Evolutionary conservation across 2,888 invertebrate species (phyloP).

Genomic region (Drosophila anomalata): DNA sequence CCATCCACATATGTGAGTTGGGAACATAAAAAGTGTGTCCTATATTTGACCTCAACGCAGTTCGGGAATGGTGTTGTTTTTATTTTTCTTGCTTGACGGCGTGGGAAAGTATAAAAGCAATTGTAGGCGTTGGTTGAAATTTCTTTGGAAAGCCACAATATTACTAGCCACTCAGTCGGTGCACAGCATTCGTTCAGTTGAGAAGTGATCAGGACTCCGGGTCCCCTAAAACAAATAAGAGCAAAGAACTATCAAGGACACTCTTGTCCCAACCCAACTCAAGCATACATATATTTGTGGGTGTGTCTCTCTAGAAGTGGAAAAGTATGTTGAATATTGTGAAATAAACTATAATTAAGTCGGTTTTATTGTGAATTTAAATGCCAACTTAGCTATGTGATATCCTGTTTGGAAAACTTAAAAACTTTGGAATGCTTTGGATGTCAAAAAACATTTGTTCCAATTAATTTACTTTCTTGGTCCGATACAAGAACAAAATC

Average conservation of each 20-base stretch:
- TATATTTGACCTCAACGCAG: slow-evolving; percentile 72
- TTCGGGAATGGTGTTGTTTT: slow-evolving; percentile 51
- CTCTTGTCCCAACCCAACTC: slow-evolving; percentile 4
- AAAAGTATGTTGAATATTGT: slow-evolving; percentile 26
- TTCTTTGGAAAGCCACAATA: slow-evolving; percentile 59
- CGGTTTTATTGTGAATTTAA: slow-evolving; percentile 4
- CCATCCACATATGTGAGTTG: slow-evolving; percentile 19
- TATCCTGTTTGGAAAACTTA: slow-evolving; percentile 25
- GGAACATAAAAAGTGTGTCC: slow-evolving; percentile 53
- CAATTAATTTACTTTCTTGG: slow-evolving; percentile 63
- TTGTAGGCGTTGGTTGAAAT: slow-evolving; percentile 72
- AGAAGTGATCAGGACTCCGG: slow-evolving; percentile 56
- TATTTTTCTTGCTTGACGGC: slow-evolving; percentile 38
- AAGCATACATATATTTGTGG: slow-evolving; percentile 22
- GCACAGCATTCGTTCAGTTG: slow-evolving; percentile 61
- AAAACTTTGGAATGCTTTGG: slow-evolving; percentile 17
- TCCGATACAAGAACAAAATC: slow-evolving; percentile 41
- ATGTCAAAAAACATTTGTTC: slow-evolving; percentile 59
- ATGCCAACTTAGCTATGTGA: slow-evolving; percentile 10
- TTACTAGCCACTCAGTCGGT: slow-evolving; percentile 61
- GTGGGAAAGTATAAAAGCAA: slow-evolving; percentile 67
- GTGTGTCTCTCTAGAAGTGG: slow-evolving; percentile 22
- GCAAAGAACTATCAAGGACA: slow-evolving; percentile 59
- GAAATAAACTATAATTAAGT: slow-evolving; percentile 12
- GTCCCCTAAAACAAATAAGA: slow-evolving; percentile 3